Conservation (phyloP, 2,797 vertebrate genomes). For the Pelochelys cantorii region DNA sequence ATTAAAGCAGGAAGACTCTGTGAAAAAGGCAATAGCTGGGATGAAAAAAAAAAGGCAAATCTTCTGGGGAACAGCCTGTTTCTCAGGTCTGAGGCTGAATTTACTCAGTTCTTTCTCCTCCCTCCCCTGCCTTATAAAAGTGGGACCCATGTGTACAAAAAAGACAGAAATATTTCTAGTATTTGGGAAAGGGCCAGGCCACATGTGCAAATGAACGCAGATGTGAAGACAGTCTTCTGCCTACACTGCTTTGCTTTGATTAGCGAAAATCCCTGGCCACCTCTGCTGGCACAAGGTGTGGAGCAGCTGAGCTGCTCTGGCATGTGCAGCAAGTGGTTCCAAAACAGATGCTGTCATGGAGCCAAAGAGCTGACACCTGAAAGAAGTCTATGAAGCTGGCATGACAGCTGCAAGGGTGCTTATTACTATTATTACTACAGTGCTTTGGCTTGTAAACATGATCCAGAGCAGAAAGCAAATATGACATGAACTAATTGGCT, state of each 20-base stretch:
- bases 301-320: constrained; percentile 44
- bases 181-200: background rate
- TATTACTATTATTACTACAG: constrained; percentile 62
- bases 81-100: constrained; percentile 36
- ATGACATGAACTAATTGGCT: constrained; percentile 16
- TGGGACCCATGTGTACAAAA: constrained; percentile 43
- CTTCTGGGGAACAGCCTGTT: constrained; percentile 32
- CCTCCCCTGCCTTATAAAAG: constrained; percentile 61
- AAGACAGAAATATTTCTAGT: background rate
- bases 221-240: constrained; percentile 57
- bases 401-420: constrained; percentile 54
- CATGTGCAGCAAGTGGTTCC: background rate
- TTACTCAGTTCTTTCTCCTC: constrained; percentile 61
- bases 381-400: constrained; percentile 36
- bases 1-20: background rate
- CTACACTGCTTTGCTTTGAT: constrained; percentile 31
- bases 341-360: constrained; percentile 37
- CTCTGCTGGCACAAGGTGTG: constrained; percentile 43
- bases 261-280: constrained; percentile 29
- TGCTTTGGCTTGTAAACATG: constrained; percentile 50
- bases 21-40: background rate
- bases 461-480: constrained; percentile 65
- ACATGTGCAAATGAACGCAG: constrained; percentile 33
- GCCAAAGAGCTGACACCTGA: constrained; percentile 47
- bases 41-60: background rate